Evolutionary conservation across 2,113 vertebrate species (phyloP).

Genomic region (Ramphastos sulfuratus): DNA sequence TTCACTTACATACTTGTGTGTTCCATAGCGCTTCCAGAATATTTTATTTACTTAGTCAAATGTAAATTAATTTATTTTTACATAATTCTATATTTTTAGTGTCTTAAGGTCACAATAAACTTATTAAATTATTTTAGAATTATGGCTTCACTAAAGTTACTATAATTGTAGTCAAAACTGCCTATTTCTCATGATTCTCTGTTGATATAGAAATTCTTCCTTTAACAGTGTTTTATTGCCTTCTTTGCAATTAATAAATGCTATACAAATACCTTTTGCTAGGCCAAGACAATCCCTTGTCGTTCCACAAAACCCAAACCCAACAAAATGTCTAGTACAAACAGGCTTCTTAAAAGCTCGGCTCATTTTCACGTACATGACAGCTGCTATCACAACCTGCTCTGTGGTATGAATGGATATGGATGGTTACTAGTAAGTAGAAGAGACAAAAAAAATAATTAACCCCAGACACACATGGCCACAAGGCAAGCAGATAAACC

Average conservation of each 20-base stretch:
- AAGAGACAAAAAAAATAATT: neutral
- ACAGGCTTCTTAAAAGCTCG: neutral
- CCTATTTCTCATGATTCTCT: neutral
- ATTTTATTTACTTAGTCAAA: neutral
- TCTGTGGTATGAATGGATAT: neutral
- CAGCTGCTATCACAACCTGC: neutral
- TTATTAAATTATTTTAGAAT: neutral
- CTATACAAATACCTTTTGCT: neutral
- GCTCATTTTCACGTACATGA: neutral
- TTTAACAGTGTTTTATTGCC: neutral
- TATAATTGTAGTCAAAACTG: neutral
- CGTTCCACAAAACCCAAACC: neutral
- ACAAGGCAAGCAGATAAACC: neutral
- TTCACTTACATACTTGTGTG: neutral
- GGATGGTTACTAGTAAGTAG: neutral
- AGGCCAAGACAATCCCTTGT: neutral
- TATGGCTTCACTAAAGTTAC: neutral
- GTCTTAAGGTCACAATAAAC: neutral
- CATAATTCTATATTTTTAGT: neutral
- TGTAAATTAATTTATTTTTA: neutral
- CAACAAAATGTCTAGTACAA: neutral
- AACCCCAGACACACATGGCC: neutral
- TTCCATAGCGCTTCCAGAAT: neutral
- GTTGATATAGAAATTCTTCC: neutral
- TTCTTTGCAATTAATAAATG: slow-evolving; percentile 2